Percentiles rank a stretch among this genome's conserved stretches.
These are phyloP conservation scores for Atta colombica DNA, from an alignment of 1,140 invertebrate genomes.

Conservation along the genomic window DNA sequence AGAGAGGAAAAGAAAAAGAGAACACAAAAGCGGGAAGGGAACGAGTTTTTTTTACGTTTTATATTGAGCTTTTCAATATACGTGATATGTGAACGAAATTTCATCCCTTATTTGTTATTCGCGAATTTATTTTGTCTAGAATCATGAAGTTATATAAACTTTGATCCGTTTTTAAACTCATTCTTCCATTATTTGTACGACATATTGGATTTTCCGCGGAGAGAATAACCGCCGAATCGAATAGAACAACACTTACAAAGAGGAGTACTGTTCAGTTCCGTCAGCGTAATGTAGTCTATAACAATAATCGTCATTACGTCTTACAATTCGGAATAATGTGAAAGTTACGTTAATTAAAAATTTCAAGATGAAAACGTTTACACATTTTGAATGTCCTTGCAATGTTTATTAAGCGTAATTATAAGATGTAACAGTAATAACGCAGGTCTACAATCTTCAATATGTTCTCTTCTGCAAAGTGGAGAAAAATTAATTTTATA, in stretches of 20 bases:
- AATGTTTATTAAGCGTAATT: not conserved
- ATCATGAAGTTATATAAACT: constrained; percentile 22
- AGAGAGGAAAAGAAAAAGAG: not conserved
- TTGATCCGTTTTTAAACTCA: constrained; percentile 39
- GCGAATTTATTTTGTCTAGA: constrained; percentile 4
- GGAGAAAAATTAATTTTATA: not conserved
- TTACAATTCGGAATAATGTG: not conserved
- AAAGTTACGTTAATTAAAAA: constrained; percentile 43
- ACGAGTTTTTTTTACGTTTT: not conserved
- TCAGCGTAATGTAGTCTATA: constrained; percentile 9
- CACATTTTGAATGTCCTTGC: not conserved
- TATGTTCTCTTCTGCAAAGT: not conserved
- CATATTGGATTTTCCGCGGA: constrained; percentile 18
- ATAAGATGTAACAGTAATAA: not conserved
- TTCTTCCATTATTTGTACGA: constrained; percentile 22
- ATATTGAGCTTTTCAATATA: not conserved
- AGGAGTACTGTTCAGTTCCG: not conserved
- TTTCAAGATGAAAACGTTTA: constrained; percentile 1
- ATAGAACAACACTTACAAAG: constrained; percentile 42
- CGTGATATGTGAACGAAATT: not conserved
- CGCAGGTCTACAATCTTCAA: not conserved
- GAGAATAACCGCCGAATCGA: constrained; percentile 40
- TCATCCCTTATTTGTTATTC: constrained; percentile 29
- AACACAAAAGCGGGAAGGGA: too few relatives aligned
- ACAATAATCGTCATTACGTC: constrained; percentile 20